Base-by-base conservation (phyloP, 2,797 vertebrate genomes). In the Remorina albescens region DNA sequence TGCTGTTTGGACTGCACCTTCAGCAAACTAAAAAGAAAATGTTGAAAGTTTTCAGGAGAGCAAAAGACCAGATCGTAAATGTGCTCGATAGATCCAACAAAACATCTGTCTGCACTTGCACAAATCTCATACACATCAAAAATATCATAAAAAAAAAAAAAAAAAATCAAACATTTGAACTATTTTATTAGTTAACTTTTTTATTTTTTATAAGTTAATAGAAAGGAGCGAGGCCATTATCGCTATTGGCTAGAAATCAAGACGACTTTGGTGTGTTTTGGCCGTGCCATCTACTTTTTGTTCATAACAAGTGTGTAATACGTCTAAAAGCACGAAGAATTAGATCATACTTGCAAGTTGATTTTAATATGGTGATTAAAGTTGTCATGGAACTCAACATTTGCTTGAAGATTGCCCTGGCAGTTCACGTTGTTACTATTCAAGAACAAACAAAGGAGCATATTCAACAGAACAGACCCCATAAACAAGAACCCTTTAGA, bases 91-190 rank as follows among this genome's bases (percentile, higher is more conserved):
- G 66, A 76, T 72, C 63, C 61, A 80, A 58, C 46, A 61, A 69
- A 57, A 25, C 65, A 65, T 57, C 74, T 76, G 71, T 67, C 63
- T 57, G 73, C 53, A 53, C 67, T 72, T 55, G 26, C 61, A 62
- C 13, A 67, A 80, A 67, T 32, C 61, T n/a, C 18, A 21, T 44
- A 25, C 56, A 60, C 57, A 67, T 78, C 57, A 79, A 57, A 77
- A 67, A 72, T 47, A 77, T 77, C 64, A n/a, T 3, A 30, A 30
- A 30, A 30, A 30, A 30, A 30, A 3, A 3, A 72, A 76, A 83
- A 83, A 81, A 71, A 77, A 73, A 34, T 64, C 47, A 55, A 70
- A 64, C 58, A 76, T 70, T 69, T 39, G 13, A 83, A 51, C 54
- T 64, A 30, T 10, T 77, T 79, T 80, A 74, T 61, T 18, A 42